Evolutionary conservation across 2,797 vertebrate genomes (phyloP).

Genomic region (Micromesistius poutassou): DNA sequence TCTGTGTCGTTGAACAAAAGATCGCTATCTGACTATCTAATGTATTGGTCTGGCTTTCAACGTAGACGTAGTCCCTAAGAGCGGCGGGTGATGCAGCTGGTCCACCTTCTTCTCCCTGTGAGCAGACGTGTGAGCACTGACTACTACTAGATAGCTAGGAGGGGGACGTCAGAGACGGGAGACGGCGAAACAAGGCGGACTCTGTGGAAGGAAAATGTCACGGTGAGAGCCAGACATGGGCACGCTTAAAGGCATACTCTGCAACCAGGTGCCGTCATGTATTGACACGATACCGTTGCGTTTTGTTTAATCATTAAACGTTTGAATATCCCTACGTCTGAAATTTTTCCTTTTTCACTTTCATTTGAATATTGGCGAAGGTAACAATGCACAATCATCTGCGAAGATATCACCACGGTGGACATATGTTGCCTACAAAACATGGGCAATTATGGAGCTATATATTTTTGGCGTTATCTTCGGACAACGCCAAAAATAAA

Average conservation of each 20-base stretch:
- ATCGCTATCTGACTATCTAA: not conserved
- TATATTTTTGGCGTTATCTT: not conserved
- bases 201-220: slow-evolving; percentile 50
- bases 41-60: slow-evolving; percentile 38
- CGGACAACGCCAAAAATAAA: not conserved
- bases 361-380: not conserved
- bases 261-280: slow-evolving; percentile 29
- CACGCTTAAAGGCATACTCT: slow-evolving; percentile 53
- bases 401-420: not conserved
- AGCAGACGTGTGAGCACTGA: slow-evolving; percentile 37
- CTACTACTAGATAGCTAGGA: slow-evolving; percentile 12
- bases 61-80: slow-evolving; percentile 36
- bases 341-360: not conserved
- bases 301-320: not conserved
- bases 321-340: not conserved
- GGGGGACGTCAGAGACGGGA: slow-evolving; percentile 19
- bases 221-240: slow-evolving; percentile 17
- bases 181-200: slow-evolving; percentile 37
- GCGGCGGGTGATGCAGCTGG: slow-evolving; percentile 35
- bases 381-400: not conserved
- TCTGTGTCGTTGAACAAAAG: slow-evolving; percentile 6
- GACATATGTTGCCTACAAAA: not conserved
- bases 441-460: not conserved
- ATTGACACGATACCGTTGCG: not conserved
- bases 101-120: slow-evolving; percentile 42